phyloP scores from a whole-genome alignment of 2,888 invertebrate genomes.

The Drosophila pseudotalamancana region DNA sequence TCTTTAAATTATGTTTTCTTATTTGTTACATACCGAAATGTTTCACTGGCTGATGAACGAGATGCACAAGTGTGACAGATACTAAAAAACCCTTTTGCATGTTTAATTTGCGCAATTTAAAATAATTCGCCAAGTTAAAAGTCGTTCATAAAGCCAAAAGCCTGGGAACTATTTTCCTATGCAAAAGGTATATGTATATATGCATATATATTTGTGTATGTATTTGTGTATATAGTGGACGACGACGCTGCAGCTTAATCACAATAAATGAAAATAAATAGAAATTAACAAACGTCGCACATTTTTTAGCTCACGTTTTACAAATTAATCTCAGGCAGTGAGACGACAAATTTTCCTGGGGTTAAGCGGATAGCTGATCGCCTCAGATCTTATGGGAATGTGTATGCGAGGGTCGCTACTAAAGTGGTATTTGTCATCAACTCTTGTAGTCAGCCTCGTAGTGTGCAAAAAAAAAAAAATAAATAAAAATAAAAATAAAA shows the following conservation, averaged over 20 bases:
- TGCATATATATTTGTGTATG: neutral
- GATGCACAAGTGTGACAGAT: neutral
- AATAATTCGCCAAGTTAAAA: conserved; percentile 26
- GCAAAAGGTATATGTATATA: neutral
- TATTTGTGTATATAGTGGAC: neutral
- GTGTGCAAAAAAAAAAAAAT: neutral
- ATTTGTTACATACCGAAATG: neutral
- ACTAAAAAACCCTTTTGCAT: neutral
- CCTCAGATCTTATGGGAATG: no score
- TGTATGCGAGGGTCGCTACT: no score
- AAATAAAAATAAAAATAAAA: no score
- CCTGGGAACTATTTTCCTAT: conserved; percentile 38
- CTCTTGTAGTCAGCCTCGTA: neutral
- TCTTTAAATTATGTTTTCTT: no score
- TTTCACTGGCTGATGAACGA: neutral
- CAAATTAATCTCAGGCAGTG: conserved; percentile 52
- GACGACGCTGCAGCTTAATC: conserved; percentile 46
- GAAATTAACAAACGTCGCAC: conserved; percentile 61
- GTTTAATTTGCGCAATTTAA: conserved; percentile 39
- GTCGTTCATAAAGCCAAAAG: conserved; percentile 28
- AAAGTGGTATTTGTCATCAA: no score
- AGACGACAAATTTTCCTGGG: conserved; percentile 32
- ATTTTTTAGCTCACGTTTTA: conserved; percentile 66
- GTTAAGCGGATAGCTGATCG: conserved; percentile 13
- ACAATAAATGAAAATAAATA: conserved; percentile 68